phyloP scores from a whole-genome alignment of 37 sponge, comb jelly and placozoan species.

The Eunapius fragilis region DNA sequence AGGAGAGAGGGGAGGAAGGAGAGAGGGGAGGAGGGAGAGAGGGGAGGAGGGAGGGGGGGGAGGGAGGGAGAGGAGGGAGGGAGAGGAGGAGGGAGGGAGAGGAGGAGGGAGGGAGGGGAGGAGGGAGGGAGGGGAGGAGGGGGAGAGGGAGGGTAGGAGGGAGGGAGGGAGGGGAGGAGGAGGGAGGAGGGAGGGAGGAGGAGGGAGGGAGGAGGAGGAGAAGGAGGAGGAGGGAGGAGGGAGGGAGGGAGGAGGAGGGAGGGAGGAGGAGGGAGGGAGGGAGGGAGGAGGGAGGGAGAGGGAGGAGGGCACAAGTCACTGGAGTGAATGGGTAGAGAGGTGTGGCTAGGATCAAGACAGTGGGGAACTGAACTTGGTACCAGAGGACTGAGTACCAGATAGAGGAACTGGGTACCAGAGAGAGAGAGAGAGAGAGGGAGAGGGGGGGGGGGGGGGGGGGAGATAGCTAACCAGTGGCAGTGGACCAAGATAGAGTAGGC shows the following conservation, averaged over 20 bases:
- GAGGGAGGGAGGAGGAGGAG: background rate
- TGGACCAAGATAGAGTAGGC: slow-evolving; percentile 45
- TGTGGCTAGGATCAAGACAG: slow-evolving; percentile 34
- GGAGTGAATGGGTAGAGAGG: background rate
- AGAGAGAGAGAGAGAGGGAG: no score
- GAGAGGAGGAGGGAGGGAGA: background rate
- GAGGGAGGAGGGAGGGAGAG: background rate
- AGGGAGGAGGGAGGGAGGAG: no score
- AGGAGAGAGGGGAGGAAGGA: background rate
- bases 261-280: slow-evolving; percentile 13
- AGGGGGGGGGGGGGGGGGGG: no score
- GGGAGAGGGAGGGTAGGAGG: background rate
- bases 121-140: background rate
- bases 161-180: background rate
- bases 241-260: slow-evolving; percentile 5
- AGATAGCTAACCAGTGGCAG: slow-evolving; percentile 37
- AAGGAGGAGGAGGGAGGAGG: background rate
- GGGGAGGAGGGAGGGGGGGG: no score
- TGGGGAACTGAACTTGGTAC: no score
- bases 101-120: background rate
- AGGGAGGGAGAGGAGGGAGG: background rate
- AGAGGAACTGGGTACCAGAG: no score
- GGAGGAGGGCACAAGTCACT: no score
- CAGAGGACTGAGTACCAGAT: no score
- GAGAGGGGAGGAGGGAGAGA: background rate